phyloP scores from a whole-genome alignment of 2,888 invertebrate genomes.

The Linyphia triangularis region DNA sequence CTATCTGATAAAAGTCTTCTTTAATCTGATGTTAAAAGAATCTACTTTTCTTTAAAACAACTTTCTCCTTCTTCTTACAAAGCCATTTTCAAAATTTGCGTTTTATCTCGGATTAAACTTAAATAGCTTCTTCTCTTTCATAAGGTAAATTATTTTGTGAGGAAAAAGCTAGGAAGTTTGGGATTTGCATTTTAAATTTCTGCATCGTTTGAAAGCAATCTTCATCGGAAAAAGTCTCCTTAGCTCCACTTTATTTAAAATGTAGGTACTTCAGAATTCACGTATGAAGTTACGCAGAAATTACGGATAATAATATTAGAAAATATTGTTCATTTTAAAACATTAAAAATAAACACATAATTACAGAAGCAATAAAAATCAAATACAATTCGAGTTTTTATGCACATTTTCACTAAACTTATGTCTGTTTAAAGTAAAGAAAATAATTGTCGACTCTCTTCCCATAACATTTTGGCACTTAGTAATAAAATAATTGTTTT shows the following conservation, averaged over 20 bases:
- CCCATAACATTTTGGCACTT: no score
- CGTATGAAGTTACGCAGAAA: no score
- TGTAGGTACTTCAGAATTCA: background rate
- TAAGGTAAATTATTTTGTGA: background rate
- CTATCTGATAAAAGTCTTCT: conserved; percentile 23
- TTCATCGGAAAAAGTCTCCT: background rate
- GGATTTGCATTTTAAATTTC: background rate
- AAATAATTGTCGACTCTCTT: no score
- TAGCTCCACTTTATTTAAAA: background rate
- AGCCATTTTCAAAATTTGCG: background rate
- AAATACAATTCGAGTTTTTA: no score
- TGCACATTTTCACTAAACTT: no score
- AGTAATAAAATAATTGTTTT: no score
- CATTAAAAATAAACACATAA: no score
- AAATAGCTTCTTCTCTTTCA: background rate
- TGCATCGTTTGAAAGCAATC: background rate
- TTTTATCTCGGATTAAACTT: background rate
- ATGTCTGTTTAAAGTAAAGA: no score
- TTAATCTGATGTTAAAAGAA: conserved; percentile 16
- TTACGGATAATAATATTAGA: no score
- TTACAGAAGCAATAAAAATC: no score
- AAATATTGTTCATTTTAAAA: no score
- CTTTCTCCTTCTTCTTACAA: background rate
- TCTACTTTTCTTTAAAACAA: background rate
- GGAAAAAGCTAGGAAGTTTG: background rate